Evolutionary conservation across 2,113 vertebrate species (phyloP).

Genomic region (Clinocottus analis): DNA sequence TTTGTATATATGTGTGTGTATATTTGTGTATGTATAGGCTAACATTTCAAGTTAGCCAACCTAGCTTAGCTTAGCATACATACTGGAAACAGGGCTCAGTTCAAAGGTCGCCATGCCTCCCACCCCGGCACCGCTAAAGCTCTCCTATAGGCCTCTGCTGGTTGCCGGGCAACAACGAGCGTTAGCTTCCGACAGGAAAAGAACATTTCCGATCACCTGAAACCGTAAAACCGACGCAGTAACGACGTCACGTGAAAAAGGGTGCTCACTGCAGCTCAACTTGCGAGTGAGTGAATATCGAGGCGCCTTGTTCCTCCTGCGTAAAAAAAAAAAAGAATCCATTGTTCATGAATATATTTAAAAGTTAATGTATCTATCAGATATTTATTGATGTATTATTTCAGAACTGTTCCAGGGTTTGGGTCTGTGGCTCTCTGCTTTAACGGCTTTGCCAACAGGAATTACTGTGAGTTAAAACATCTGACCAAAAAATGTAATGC

Average conservation of each 20-base stretch:
- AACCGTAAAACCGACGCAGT: not conserved
- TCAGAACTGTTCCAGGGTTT: too few relatives aligned
- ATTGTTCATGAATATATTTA: not conserved
- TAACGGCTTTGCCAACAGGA: not conserved
- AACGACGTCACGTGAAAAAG: not conserved
- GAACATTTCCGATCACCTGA: too few relatives aligned
- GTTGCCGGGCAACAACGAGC: not conserved
- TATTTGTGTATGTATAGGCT: too few relatives aligned
- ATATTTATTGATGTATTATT: not conserved
- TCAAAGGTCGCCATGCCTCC: not conserved
- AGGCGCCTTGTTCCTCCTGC: not conserved
- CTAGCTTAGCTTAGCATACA: not conserved
- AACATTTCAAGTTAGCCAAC: too few relatives aligned
- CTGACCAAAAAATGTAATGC: not conserved
- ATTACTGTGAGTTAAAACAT: not conserved
- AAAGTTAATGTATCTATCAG: not conserved
- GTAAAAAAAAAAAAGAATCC: not conserved
- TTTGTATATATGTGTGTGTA: too few relatives aligned
- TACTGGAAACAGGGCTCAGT: not conserved
- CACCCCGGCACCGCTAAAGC: not conserved
- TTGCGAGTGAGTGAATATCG: not conserved
- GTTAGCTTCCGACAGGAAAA: not conserved
- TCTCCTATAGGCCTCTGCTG: too few relatives aligned
- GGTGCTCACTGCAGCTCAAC: not conserved
- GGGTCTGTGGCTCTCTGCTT: not conserved